Evolutionary conservation across 1,140 invertebrate species (phyloP), one percentile per base, ranked within the genome.

Genomic region (Drosophila rufa): DNA sequence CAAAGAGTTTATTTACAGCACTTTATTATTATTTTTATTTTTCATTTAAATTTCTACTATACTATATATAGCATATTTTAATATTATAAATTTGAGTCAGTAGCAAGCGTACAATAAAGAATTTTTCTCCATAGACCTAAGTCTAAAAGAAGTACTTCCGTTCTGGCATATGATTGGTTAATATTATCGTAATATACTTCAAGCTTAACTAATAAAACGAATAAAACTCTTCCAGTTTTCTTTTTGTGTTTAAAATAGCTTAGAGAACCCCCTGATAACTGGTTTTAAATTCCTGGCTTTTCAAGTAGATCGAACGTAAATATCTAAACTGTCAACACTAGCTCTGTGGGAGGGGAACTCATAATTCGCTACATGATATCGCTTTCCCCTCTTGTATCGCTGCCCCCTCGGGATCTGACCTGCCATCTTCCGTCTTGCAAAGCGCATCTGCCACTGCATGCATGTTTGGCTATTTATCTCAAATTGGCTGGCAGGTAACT

Each of bases 391-490:
- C 45, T 27, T 19, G n/a, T 36, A 43, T 4, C 17, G 40, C 55
- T 38, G 8, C 45, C 50, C 42, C 40, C n/a, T 33, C 68, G 27
- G 7, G 45, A 9, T 30, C 15, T 60, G 30, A 46, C 38, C 38
- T 74, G 61, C 55, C 43, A 61, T 80, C 80, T 90, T 90, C 85
- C 79, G 89, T 83, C 84, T 89, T 70, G 64, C 71, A 68, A 67
- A 80, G 78, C 80, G 77, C 84, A 89, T 78, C 77, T 80, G 68
- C 77, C 79, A 83, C 60, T 89, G 84, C 80, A 70, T 70, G 76
- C 78, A 70, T 89, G 83, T 68, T 79, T 62, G 43, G 69, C 85
- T 71, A 84, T 89, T 89, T 79, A 84, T 89, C 75, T 81, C 61
- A 33, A 74, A 81, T 69, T 80, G 74, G 64, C 65, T 70, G 56